phyloP scores from a whole-genome alignment of 2,888 invertebrate species.

The Merodon equestris region DNA sequence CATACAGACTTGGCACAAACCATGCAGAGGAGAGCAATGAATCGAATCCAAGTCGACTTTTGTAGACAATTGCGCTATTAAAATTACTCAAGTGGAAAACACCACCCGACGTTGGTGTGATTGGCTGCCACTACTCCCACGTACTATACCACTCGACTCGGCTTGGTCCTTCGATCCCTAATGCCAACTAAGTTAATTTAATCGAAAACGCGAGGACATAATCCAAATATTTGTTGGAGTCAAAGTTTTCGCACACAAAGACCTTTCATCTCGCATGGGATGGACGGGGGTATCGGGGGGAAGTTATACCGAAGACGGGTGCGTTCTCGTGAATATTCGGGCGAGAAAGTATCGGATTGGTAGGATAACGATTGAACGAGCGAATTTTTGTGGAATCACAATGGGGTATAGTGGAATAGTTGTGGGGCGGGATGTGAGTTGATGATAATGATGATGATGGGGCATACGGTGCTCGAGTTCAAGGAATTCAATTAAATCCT shows the following conservation, averaged over 20 bases:
- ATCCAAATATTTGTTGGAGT: conserved; percentile 67
- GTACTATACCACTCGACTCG: too few relatives aligned
- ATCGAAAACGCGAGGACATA: conserved; percentile 67
- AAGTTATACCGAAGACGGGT: not conserved
- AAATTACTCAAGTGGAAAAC: conserved; percentile 66
- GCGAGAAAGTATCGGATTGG: conserved; percentile 39
- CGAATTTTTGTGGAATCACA: conserved; percentile 36
- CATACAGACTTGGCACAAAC: conserved; percentile 6
- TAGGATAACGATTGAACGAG: conserved; percentile 27
- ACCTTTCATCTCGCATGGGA: conserved; percentile 11
- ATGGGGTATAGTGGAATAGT: conserved; percentile 45
- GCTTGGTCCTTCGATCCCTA: conserved; percentile 1
- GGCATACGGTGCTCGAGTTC: conserved; percentile 24
- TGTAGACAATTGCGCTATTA: conserved; percentile 66
- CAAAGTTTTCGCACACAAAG: conserved; percentile 61
- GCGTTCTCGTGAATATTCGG: conserved; percentile 25
- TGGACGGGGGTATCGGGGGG: not conserved
- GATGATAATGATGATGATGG: too few relatives aligned
- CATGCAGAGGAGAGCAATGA: conserved; percentile 31
- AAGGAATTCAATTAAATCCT: conserved; percentile 60
- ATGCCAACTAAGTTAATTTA: conserved; percentile 59
- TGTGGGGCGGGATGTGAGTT: conserved; percentile 8
- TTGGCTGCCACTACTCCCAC: conserved; percentile 22
- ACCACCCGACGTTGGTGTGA: conserved; percentile 57
- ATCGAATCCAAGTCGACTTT: conserved; percentile 60